A percentile compares a stretch with the other conserved stretches of the same genome.
Conservation (phyloP, 2,113 vertebrate genomes). For the Bolborhynchus lineola region DNA sequence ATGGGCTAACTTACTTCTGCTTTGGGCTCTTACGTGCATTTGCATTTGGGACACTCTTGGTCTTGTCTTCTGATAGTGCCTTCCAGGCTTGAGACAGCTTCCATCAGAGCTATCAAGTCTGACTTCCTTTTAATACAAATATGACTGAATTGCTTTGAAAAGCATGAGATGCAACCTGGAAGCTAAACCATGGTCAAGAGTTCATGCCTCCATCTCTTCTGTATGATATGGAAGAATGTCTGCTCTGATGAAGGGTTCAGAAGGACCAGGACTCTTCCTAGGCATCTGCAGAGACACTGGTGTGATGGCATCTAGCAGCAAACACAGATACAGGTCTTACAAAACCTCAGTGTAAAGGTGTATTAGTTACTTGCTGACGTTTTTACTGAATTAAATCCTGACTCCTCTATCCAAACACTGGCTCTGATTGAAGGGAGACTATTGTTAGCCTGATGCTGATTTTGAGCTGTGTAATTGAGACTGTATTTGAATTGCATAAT, state of each 20-base stretch:
- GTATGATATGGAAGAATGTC: neutral
- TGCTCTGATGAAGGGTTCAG: neutral
- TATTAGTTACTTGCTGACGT: neutral
- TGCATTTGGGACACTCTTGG: neutral
- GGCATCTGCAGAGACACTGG: neutral
- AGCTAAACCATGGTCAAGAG: neutral
- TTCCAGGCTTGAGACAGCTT: neutral
- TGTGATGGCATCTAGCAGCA: neutral
- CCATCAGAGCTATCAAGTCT: neutral
- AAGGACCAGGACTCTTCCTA: neutral
- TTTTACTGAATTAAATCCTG: neutral
- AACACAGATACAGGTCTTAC: neutral
- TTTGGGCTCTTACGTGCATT: fast-evolving
- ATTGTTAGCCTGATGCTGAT: neutral
- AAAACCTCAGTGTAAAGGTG: neutral
- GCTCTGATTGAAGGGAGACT: neutral
- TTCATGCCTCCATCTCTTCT: neutral
- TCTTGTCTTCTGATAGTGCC: neutral
- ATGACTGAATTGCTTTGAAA: neutral
- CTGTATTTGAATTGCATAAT: neutral
- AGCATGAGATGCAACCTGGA: neutral
- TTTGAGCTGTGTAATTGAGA: neutral
- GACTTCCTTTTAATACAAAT: neutral
- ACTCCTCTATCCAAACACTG: neutral
- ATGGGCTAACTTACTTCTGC: neutral